A percentile compares a stretch with the other conserved stretches of the same genome.
phyloP scores from a whole-genome alignment of 2,113 vertebrate species.

The Chunga burmeisteri region DNA sequence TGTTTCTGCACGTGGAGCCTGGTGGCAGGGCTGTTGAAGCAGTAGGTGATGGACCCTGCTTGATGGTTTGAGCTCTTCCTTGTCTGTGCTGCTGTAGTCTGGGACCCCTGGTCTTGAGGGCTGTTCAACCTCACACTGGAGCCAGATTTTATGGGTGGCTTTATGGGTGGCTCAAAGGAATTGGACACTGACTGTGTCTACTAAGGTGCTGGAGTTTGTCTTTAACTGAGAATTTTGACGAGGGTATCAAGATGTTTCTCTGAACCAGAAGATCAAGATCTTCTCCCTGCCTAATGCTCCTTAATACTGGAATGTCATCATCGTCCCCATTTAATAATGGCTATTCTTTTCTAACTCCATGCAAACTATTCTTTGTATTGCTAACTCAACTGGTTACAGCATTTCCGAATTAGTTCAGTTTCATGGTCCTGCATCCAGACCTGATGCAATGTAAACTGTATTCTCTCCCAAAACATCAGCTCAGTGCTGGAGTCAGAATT shows the following conservation, averaged over 20 bases:
- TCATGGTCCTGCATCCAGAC: neutral
- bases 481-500: neutral
- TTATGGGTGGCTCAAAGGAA: neutral
- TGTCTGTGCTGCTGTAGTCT: neutral
- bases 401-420: neutral
- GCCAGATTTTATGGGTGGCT: neutral
- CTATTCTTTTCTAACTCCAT: neutral
- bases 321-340: neutral
- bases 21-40: neutral
- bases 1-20: neutral
- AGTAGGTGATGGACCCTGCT: neutral
- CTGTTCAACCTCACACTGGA: neutral
- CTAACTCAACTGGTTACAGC: neutral
- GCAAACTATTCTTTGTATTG: neutral
- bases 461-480: neutral
- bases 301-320: neutral
- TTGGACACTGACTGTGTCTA: neutral
- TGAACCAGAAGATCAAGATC: neutral
- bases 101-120: neutral
- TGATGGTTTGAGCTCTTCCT: neutral
- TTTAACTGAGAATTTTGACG: neutral
- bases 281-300: neutral
- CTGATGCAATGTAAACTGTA: neutral
- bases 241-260: neutral
- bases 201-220: neutral